Conservation (phyloP, 2,888 invertebrate species). For the Eupeodes luniger region DNA sequence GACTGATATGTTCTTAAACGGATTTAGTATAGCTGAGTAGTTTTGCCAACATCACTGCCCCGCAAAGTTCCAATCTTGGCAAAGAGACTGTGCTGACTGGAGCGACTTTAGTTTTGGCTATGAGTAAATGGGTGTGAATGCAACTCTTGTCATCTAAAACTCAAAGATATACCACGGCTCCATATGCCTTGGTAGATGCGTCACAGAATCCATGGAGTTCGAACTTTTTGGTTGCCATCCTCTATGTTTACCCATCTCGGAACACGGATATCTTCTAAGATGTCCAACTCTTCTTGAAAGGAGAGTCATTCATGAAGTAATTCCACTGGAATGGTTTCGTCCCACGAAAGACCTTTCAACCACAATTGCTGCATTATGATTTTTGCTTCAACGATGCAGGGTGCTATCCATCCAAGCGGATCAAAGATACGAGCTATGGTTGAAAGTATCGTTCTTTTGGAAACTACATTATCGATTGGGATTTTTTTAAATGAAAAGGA, state of each 20-base stretch:
- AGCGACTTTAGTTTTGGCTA: neutral
- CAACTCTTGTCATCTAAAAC: neutral
- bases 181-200: slow-evolving; percentile 46
- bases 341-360: slow-evolving; percentile 6
- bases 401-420: neutral
- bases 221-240: neutral
- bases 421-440: slow-evolving; percentile 7
- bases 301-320: neutral
- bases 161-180: slow-evolving; percentile 25
- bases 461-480: neutral
- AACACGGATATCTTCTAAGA: neutral
- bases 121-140: slow-evolving; percentile 19
- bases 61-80: no score
- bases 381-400: neutral
- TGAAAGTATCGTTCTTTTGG: slow-evolving; percentile 24
- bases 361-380: neutral
- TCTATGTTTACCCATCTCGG: slow-evolving; percentile 6
- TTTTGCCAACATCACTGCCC: neutral
- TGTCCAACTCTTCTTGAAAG: neutral
- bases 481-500: no score
- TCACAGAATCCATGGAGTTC: slow-evolving; percentile 57
- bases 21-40: no score
- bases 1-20: neutral
- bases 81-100: no score
- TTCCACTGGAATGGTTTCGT: neutral